Base-by-base conservation (phyloP, 2,113 vertebrate species). In the Neogale vison region DNA sequence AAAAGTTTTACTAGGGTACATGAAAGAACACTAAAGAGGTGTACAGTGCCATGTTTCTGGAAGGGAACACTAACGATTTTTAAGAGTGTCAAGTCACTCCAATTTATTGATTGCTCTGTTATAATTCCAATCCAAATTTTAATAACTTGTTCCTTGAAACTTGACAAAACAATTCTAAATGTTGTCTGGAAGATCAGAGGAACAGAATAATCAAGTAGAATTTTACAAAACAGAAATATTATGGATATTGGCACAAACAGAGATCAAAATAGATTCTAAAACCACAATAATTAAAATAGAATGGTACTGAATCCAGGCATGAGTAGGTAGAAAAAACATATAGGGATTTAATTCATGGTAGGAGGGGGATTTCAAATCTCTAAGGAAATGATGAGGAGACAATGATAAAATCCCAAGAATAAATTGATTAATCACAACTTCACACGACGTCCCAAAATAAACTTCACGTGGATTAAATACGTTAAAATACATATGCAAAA, bases 191-290 rank as follows among this genome's bases (percentile, higher is more conserved):
- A 81, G 42, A 45, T 17, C 50, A 52, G 47, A 79, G 29, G 29
- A 20, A 79, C 63, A 77, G 83, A 72, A 83, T 42, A 96, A 61
- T 39, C n/a, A 84, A 45, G 55, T 31, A 67, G 85, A 71, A 39
- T 45, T 63, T 76, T 57, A 52, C 18, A 6, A 57, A 42, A 92
- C 9, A 69, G n/a, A 90, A 93, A 55, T 26, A 24, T 50, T 77
- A 42, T 15, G 57, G 71, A 57, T 36, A 31, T 59, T 50, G 76
- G 57, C 17, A 81, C 12, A 79, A 52, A 55, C 9, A n/a, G 67
- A n/a, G 26, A 67, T 55, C 52, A 86, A 69, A 94, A 80, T 52
- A 88, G 71, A 57, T 50, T 39, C 50, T 76, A 79, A 81, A 95
- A n/a, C 50, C 52, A 17, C 23, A 34, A 15, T 36, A 52, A 61